Conservation (phyloP, 2,797 vertebrate genomes). For the Austrolebias charrua region DNA sequence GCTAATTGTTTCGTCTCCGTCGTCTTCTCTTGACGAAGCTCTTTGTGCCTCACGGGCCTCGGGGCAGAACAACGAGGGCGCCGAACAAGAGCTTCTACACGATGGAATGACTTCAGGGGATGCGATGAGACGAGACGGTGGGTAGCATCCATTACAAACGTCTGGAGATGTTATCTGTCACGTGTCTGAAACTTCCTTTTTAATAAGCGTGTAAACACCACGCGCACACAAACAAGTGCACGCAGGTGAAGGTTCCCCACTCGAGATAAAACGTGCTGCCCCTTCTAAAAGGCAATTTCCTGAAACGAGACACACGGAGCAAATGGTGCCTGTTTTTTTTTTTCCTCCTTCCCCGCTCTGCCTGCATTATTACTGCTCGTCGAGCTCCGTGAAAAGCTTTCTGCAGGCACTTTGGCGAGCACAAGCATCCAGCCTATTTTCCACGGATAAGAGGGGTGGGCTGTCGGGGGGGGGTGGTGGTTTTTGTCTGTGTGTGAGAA, state of each 20-base stretch:
- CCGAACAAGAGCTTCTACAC: slow-evolving; percentile 33
- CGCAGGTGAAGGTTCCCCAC: slow-evolving; percentile 53
- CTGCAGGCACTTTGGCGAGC: slow-evolving; percentile 71
- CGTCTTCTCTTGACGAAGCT: slow-evolving; percentile 22
- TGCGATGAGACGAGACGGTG: slow-evolving; percentile 44
- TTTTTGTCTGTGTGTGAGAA: slow-evolving; percentile 58
- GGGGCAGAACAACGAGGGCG: slow-evolving; percentile 21
- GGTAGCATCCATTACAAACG: slow-evolving; percentile 33
- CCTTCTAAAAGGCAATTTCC: slow-evolving; percentile 76
- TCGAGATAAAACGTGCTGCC: slow-evolving; percentile 58
- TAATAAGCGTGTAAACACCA: slow-evolving; percentile 13
- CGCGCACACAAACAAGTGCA: slow-evolving; percentile 39
- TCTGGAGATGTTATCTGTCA: slow-evolving; percentile 55
- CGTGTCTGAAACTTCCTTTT: slow-evolving; percentile 25
- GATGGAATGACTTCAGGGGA: slow-evolving; percentile 46
- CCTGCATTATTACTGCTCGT: slow-evolving; percentile 58
- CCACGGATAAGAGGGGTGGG: slow-evolving; percentile 47
- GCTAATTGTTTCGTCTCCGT: slow-evolving; percentile 51
- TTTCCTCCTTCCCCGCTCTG: slow-evolving; percentile 27
- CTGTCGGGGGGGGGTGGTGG: slow-evolving; percentile 26
- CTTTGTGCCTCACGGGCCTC: slow-evolving; percentile 36
- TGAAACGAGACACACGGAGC: slow-evolving; percentile 73
- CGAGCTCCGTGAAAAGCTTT: slow-evolving; percentile 64
- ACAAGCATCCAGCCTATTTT: slow-evolving; percentile 68
- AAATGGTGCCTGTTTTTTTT: slow-evolving; percentile 57